phyloP scores from a whole-genome alignment of 2,888 invertebrate genomes.

The Cantharis flavilabris region DNA sequence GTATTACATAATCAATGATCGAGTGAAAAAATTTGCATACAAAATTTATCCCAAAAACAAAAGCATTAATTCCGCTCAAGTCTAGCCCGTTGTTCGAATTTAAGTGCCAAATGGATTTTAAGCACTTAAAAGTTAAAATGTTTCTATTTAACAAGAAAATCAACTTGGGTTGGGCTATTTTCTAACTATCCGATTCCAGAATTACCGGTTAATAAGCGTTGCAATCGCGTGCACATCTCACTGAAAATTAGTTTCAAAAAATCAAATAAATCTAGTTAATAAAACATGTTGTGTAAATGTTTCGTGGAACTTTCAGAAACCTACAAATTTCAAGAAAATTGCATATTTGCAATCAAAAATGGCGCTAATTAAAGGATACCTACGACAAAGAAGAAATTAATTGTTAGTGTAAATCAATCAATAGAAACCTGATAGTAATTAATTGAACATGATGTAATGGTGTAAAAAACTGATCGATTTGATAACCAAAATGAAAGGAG shows the following conservation, averaged over 20 bases:
- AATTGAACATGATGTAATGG: too few relatives aligned
- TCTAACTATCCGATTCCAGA: not conserved
- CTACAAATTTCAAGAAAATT: not conserved
- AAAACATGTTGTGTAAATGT: not conserved
- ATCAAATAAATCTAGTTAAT: not conserved
- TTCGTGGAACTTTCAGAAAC: not conserved
- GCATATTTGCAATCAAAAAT: not conserved
- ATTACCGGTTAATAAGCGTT: not conserved
- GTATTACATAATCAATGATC: not conserved
- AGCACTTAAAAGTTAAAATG: not conserved
- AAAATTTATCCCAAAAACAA: not conserved
- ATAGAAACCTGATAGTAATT: not conserved
- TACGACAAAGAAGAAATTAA: too few relatives aligned
- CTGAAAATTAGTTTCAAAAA: not conserved
- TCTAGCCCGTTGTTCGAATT: not conserved
- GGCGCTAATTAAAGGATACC: too few relatives aligned
- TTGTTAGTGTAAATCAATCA: too few relatives aligned
- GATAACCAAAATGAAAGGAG: too few relatives aligned
- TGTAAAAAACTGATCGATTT: too few relatives aligned
- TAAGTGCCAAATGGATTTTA: not conserved
- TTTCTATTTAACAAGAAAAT: not conserved
- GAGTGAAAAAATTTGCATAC: not conserved
- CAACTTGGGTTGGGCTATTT: not conserved
- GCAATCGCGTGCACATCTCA: not conserved
- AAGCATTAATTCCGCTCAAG: not conserved